A percentile compares a stretch with the other conserved stretches of the same genome.
phyloP scores from a whole-genome alignment of 2,888 invertebrate species.

The Volucella bombylans region DNA sequence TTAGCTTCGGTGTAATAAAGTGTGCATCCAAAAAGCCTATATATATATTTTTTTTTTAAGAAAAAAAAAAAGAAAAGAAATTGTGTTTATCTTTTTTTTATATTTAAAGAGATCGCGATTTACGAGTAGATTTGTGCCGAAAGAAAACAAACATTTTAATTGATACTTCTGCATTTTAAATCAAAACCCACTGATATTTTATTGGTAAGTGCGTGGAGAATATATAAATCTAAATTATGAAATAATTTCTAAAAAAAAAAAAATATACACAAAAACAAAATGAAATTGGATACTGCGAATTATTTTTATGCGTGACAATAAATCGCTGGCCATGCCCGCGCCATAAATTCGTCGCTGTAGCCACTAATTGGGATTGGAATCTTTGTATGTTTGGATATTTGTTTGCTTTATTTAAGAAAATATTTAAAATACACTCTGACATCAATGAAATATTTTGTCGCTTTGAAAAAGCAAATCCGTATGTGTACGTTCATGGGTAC shows the following conservation, averaged over 20 bases:
- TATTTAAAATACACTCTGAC: too few relatives aligned
- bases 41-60: background rate
- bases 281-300: constrained; percentile 42
- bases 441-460: too few relatives aligned
- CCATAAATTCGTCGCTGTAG: too few relatives aligned
- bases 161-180: constrained; percentile 4
- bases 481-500: too few relatives aligned
- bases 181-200: constrained; percentile 4
- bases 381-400: too few relatives aligned
- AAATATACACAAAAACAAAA: background rate
- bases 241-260: background rate
- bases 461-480: too few relatives aligned
- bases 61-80: background rate
- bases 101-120: background rate
- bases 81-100: constrained; percentile 6
- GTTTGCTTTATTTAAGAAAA: too few relatives aligned
- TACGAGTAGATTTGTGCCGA: background rate
- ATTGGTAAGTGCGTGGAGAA: constrained; percentile 21
- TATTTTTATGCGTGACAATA: constrained; percentile 20
- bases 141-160: constrained; percentile 8
- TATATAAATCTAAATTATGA: too few relatives aligned
- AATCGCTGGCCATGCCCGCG: background rate
- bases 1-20: constrained; percentile 38
- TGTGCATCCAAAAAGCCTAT: constrained; percentile 24
- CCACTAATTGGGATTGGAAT: too few relatives aligned